Evolutionary conservation across 2,888 invertebrate genomes (phyloP).

Genomic region (Linyphia triangularis): DNA sequence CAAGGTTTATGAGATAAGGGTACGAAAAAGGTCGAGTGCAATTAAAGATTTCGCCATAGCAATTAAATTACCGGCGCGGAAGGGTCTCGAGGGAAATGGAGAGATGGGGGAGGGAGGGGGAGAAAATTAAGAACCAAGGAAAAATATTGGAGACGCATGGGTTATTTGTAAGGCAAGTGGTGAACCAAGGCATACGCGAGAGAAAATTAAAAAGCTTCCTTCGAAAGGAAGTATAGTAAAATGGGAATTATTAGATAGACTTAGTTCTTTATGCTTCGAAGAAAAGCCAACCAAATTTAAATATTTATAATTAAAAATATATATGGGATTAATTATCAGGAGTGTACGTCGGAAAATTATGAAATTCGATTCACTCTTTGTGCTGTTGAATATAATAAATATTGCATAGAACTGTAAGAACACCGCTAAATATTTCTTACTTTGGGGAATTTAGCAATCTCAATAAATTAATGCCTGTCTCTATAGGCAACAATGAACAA

Average conservation of each 20-base stretch:
- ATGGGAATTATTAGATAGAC: not conserved
- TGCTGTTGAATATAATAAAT: no score
- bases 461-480: not conserved
- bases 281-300: no score
- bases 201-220: not conserved
- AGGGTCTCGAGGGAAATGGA: not conserved
- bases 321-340: no score
- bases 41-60: slow-evolving; percentile 51
- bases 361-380: no score
- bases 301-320: no score
- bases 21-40: slow-evolving; percentile 59
- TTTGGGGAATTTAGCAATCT: no score
- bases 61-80: slow-evolving; percentile 44
- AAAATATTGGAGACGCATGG: not conserved
- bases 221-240: not conserved
- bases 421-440: no score
- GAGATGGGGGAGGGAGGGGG: not conserved
- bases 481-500: not conserved
- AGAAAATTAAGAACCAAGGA: not conserved
- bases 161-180: not conserved
- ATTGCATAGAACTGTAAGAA: no score
- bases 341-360: no score
- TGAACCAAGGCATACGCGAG: not conserved
- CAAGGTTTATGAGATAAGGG: slow-evolving; percentile 36
- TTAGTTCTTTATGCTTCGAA: not conserved